Evolutionary conservation across 2,113 vertebrate species (phyloP).

Genomic region (Paedocypris sp.): DNA sequence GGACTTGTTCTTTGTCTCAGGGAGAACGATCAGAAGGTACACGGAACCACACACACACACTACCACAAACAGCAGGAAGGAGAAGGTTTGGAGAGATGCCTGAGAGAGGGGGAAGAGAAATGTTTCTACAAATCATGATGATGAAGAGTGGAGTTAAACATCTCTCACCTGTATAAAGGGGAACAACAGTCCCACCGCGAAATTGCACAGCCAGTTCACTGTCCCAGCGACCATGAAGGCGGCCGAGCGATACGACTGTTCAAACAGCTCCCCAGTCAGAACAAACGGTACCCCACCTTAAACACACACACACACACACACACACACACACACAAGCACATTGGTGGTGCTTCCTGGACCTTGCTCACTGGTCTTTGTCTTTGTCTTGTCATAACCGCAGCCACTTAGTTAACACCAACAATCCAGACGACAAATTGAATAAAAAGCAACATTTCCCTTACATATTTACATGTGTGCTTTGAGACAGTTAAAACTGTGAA

Average conservation of each 20-base stretch:
- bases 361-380: too few species aligned
- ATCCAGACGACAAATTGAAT: too few species aligned
- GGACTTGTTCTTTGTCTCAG: slow-evolving; percentile 93
- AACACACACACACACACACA: slow-evolving; percentile 1
- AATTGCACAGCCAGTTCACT: slow-evolving; percentile 87
- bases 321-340: neutral
- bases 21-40: slow-evolving; percentile 75
- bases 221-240: slow-evolving; percentile 83
- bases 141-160: too few species aligned
- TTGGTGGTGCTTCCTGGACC: too few species aligned
- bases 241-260: slow-evolving; percentile 74
- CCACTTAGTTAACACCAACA: too few species aligned
- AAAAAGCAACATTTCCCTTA: too few species aligned
- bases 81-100: slow-evolving; percentile 69
- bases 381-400: too few species aligned
- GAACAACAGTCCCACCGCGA: slow-evolving; percentile 78
- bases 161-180: slow-evolving; percentile 83
- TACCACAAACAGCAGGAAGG: slow-evolving; percentile 80
- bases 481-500: too few species aligned
- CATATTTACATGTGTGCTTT: too few species aligned
- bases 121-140: too few species aligned
- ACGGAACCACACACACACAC: slow-evolving; percentile 64
- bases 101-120: too few species aligned
- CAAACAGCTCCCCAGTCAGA: slow-evolving; percentile 83
- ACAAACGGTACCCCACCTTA: slow-evolving; percentile 89